Evolutionary conservation across 2,113 vertebrate species (phyloP).

Genomic region (Brienomyrus longianalis): DNA sequence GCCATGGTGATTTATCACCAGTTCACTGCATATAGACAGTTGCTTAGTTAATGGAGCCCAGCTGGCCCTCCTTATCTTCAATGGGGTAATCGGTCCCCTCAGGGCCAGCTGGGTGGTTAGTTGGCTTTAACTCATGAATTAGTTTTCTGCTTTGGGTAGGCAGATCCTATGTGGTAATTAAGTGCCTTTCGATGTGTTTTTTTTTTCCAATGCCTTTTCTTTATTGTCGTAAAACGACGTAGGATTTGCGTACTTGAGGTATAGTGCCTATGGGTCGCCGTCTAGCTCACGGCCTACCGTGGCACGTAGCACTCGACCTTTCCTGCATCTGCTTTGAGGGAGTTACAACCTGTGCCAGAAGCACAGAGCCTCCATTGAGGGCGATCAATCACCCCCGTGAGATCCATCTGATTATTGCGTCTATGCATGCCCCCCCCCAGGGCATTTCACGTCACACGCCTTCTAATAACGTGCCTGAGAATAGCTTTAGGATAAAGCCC

Average conservation of each 20-base stretch:
- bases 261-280: neutral
- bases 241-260: neutral
- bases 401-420: neutral
- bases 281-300: neutral
- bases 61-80: neutral
- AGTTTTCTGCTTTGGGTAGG: neutral
- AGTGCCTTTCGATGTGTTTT: neutral
- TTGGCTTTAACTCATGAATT: neutral
- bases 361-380: neutral
- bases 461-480: constrained; percentile 15
- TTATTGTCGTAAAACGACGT: neutral
- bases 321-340: neutral
- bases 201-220: neutral
- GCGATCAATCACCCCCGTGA: neutral
- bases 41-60: neutral
- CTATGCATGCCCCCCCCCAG: neutral
- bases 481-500: neutral
- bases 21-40: neutral
- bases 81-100: neutral
- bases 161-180: neutral
- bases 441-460: neutral
- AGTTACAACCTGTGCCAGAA: neutral
- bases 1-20: neutral
- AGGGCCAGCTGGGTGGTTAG: neutral
- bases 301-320: too few relatives aligned